Evolutionary conservation across 2,113 vertebrate species (phyloP), one percentile per base, ranked within the genome.

Genomic region (Vanacampus margaritifer): DNA sequence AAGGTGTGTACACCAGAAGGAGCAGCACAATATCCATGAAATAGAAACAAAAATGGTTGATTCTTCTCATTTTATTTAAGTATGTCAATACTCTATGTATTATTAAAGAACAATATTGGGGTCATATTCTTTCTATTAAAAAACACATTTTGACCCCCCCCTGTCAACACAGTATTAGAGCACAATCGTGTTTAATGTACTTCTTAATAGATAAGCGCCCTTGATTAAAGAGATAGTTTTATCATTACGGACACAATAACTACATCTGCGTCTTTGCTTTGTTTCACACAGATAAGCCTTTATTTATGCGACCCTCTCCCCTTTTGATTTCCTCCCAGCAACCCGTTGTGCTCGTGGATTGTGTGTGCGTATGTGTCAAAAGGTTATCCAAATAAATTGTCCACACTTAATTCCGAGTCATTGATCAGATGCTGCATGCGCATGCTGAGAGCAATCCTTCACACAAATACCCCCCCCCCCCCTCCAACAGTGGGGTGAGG

Each of bases 361-460:
- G 69, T 78, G 80, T 78, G 67, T 11, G 56, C 80, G 74, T 77
- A 78, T 66, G 63, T 71, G 89, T 89, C 91, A 79, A 90, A 89
- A 91, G 90, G 89, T 92, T 91, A 92, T 90, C 89, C 80, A 86
- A 86, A 89, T 88, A 89, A 85, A 87, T 90, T 88, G 88, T 86
- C 71, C 66, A 32, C 79, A 72, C 86, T 83, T 87, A 87, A 87
- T 87, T 80, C 85, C 46, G 19, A 76, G 68, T 71, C 86, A 92
- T 91, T 84, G 91, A 91, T 93, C 87, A 87, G 86, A 78, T 74
- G 41, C 77, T 75, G 62, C 63, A 85, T 73, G 70, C 67, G 43
- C 87, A 83, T 82, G 78, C 81, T 74, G 86, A 80, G 82, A 84
- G 84, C 91, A 92, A 91, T 91, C 90, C 86, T 68, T 89, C 69